These are phyloP conservation scores for Himalopsyche phryganea DNA, from an alignment of 1,140 invertebrate species.

Conservation along the genomic window DNA sequence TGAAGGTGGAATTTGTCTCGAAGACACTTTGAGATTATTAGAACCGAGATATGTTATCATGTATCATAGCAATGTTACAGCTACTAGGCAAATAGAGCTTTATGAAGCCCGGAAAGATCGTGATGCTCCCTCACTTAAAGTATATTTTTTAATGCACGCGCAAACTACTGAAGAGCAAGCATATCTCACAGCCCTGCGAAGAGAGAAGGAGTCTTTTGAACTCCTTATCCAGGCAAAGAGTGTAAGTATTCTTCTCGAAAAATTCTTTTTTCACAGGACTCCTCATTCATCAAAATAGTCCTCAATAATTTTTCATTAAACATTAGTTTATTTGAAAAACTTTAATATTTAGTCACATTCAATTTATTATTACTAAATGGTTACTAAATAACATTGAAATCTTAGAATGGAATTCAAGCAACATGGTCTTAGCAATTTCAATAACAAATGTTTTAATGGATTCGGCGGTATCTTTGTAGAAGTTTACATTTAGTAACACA, in stretches of 20 bases:
- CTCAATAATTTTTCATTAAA: too few relatives aligned
- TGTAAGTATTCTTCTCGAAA: conserved; percentile 56
- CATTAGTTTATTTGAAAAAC: too few relatives aligned
- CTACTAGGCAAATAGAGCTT: conserved; percentile 85
- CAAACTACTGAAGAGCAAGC: conserved; percentile 94
- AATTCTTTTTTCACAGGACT: too few relatives aligned
- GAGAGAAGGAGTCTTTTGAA: conserved; percentile 95
- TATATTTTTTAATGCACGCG: conserved; percentile 88
- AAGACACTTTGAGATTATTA: conserved; percentile 62
- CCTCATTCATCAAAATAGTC: too few relatives aligned
- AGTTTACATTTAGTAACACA: too few relatives aligned
- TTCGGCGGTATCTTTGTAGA: too few relatives aligned
- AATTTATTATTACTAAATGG: too few relatives aligned
- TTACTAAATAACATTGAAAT: too few relatives aligned
- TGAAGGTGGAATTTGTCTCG: conserved; percentile 65
- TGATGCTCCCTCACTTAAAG: conserved; percentile 56
- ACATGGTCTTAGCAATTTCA: too few relatives aligned
- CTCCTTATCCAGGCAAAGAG: conserved; percentile 86
- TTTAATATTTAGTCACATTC: too few relatives aligned
- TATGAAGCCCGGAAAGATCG: conserved; percentile 70
- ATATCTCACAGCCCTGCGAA: conserved; percentile 83
- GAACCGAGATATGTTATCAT: conserved; percentile 83
- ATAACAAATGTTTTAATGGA: too few relatives aligned
- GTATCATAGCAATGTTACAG: conserved; percentile 85
- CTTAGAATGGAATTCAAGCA: too few relatives aligned